Evolutionary conservation across 2,888 invertebrate genomes (phyloP).

Genomic region (Smittia aterrima): DNA sequence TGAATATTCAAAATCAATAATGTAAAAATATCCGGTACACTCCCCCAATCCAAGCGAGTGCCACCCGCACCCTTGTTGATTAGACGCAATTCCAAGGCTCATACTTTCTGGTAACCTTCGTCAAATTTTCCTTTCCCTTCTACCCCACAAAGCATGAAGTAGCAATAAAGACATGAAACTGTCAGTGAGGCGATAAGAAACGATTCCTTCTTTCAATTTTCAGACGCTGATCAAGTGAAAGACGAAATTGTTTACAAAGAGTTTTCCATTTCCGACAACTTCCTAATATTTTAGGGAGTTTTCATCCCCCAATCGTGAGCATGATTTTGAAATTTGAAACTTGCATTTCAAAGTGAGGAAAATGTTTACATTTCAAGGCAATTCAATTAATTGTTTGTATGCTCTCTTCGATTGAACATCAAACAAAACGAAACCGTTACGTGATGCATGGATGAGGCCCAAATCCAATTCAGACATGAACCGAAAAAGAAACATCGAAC

Average conservation of each 20-base stretch:
- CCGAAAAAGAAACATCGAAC: background rate
- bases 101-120: background rate
- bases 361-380: too few species aligned
- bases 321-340: background rate
- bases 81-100: background rate
- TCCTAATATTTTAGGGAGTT: background rate
- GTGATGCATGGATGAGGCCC: too few species aligned
- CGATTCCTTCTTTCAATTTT: background rate
- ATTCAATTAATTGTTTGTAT: too few species aligned
- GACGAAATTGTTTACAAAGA: background rate
- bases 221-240: background rate
- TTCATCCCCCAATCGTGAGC: background rate
- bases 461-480: too few species aligned
- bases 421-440: too few species aligned
- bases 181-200: slow-evolving; percentile 26
- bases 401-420: too few species aligned
- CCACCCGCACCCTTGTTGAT: slow-evolving; percentile 12
- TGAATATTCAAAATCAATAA: slow-evolving; percentile 26
- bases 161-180: slow-evolving; percentile 31
- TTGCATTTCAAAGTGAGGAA: background rate
- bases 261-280: background rate
- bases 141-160: background rate
- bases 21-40: slow-evolving; percentile 1
- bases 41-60: background rate
- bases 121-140: background rate